These are phyloP conservation scores for Meleagris gallopavo DNA, from an alignment of 2,113 vertebrate genomes.

Conservation along the genomic window DNA sequence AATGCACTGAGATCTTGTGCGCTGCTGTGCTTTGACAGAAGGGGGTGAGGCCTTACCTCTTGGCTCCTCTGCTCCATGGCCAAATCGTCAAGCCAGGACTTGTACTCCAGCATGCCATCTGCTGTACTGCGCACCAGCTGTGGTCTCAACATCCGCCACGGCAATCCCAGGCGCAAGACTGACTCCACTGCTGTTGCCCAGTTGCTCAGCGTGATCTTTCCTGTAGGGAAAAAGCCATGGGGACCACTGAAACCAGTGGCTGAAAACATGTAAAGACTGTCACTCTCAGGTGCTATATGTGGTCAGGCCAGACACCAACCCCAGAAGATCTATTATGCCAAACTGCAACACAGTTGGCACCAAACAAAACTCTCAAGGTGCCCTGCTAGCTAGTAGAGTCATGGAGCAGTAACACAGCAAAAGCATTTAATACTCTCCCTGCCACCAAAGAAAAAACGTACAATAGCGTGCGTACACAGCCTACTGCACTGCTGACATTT, in stretches of 20 bases:
- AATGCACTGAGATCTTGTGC: not conserved
- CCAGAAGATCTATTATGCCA: not conserved
- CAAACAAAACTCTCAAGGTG: not conserved
- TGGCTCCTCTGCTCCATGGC: conserved; percentile 68
- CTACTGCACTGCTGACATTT: not conserved
- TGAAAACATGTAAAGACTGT: not conserved
- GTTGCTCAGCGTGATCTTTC: conserved; percentile 77
- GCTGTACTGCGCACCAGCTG: conserved; percentile 73
- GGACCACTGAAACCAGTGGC: not conserved
- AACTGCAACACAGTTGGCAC: not conserved
- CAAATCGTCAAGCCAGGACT: conserved; percentile 75
- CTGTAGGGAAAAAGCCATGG: conserved; percentile 8
- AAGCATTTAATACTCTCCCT: not conserved
- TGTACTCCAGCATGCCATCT: conserved; percentile 68
- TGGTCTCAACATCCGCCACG: conserved; percentile 88
- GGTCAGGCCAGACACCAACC: not conserved
- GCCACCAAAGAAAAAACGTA: not conserved
- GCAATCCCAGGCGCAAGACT: conserved; percentile 84
- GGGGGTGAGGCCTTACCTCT: conserved; percentile 54
- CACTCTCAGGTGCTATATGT: not conserved
- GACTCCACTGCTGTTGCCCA: conserved; percentile 88
- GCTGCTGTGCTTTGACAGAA: not conserved
- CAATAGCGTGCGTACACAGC: accelerated
- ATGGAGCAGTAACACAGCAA: not conserved
- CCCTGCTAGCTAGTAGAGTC: not conserved